phyloP scores from a whole-genome alignment of 53 echinoderm and acorn worm species.

The Mesocentrotus franciscanus region DNA sequence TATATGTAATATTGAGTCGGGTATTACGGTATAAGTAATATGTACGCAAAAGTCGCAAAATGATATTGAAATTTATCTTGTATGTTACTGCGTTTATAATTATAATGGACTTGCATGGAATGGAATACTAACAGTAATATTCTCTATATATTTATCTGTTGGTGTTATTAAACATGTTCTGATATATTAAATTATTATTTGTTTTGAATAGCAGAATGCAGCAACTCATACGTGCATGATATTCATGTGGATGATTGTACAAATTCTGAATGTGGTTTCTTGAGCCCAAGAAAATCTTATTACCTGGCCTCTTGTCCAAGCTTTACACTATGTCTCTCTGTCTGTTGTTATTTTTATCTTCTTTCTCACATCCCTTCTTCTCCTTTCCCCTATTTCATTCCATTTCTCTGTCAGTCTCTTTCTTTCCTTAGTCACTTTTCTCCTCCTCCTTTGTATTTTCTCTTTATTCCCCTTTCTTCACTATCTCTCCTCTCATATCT shows the following conservation, averaged over 20 bases:
- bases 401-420: not conserved
- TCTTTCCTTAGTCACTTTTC: not conserved
- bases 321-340: not conserved
- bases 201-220: not conserved
- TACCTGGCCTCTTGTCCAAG: not conserved
- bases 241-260: not conserved
- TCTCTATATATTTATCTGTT: constrained; percentile 37
- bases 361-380: not conserved
- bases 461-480: not conserved
- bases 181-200: not conserved
- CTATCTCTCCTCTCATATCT: not conserved
- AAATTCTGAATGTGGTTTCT: no score
- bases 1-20: constrained; percentile 20
- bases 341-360: not conserved
- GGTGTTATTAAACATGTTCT: constrained; percentile 8
- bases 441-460: no score
- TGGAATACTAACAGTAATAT: constrained; percentile 28
- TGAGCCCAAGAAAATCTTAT: not conserved
- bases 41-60: constrained; percentile 4
- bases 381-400: not conserved
- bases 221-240: constrained; percentile 6
- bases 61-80: constrained; percentile 23
- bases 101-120: constrained; percentile 34
- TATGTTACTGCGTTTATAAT: not conserved
- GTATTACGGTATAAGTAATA: not conserved